These are phyloP conservation scores for Darevskia mixta DNA, from an alignment of 2,797 vertebrate species.

Conservation along the genomic window DNA sequence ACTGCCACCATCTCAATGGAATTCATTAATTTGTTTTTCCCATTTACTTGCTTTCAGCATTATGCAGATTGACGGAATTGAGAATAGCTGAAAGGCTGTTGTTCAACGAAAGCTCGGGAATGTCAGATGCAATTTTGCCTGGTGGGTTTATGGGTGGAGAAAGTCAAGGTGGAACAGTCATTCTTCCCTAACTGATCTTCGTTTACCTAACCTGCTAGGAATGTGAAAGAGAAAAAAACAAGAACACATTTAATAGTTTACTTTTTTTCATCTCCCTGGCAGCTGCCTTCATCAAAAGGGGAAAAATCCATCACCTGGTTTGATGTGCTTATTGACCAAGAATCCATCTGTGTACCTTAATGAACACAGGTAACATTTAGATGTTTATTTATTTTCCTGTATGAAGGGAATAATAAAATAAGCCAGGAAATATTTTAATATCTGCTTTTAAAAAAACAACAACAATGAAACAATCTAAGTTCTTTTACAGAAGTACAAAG, in stretches of 20 bases:
- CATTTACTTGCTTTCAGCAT: slow-evolving; percentile 35
- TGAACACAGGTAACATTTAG: not conserved
- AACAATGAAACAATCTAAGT: not conserved
- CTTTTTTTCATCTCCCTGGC: slow-evolving; percentile 14
- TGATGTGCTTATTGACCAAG: slow-evolving; percentile 8
- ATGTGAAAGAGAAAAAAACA: not conserved
- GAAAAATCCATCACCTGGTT: slow-evolving; percentile 1
- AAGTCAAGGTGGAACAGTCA: slow-evolving; percentile 19
- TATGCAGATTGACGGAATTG: slow-evolving; percentile 49
- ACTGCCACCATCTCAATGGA: slow-evolving; percentile 10
- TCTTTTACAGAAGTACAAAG: not conserved
- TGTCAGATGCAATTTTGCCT: slow-evolving; percentile 19
- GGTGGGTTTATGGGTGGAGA: slow-evolving; percentile 19
- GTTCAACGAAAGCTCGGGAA: slow-evolving; percentile 22
- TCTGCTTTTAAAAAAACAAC: not conserved
- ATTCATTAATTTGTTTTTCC: slow-evolving; percentile 22
- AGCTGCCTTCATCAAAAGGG: slow-evolving; percentile 18
- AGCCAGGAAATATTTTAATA: not conserved
- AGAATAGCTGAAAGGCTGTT: slow-evolving; percentile 47
- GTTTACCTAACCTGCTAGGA: not conserved
- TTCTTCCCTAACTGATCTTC: slow-evolving; percentile 33
- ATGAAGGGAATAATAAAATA: slow-evolving; percentile 37
- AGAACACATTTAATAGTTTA: slow-evolving; percentile 18
- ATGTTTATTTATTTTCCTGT: not conserved
- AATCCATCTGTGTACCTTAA: not conserved